Conservation (phyloP, 2,888 invertebrate species). For the Melieria crassipennis region DNA sequence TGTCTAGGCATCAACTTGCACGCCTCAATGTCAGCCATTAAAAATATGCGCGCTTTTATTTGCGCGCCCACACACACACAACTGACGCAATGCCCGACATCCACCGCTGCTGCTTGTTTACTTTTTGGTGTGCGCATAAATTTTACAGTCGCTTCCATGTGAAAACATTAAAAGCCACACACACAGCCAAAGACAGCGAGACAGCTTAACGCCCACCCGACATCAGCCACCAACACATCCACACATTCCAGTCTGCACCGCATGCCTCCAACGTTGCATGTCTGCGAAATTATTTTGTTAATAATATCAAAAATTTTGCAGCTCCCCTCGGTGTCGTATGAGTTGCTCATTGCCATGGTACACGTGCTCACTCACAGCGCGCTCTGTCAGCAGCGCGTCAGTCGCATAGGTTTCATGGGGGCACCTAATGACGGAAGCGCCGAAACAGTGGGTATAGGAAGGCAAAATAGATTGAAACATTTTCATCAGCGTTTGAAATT, state of each 20-base stretch:
- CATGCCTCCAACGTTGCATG: background rate
- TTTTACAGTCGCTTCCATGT: conserved; percentile 6
- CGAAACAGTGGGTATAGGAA: background rate
- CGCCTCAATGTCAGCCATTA: conserved; percentile 9
- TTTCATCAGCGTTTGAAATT: conserved; percentile 13
- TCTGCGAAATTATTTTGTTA: conserved; percentile 27
- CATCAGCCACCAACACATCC: background rate
- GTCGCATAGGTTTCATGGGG: conserved; percentile 5
- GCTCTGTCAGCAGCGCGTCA: conserved; percentile 7
- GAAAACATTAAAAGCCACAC: background rate
- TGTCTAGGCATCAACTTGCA: too few species aligned
- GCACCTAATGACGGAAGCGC: background rate
- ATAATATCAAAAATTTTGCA: conserved; percentile 25
- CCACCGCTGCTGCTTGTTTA: background rate
- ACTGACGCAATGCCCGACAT: too few species aligned
- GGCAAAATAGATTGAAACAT: background rate
- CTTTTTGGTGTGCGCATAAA: conserved; percentile 17
- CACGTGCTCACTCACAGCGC: background rate
- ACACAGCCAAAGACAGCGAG: background rate
- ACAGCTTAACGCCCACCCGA: background rate
- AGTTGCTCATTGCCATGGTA: background rate
- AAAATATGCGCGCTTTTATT: background rate
- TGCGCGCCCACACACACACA: too few species aligned
- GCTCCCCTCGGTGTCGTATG: conserved; percentile 28
- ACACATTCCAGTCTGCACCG: background rate